These are phyloP conservation scores for Diabrotica virgifera DNA, from an alignment of 1,140 invertebrate species.

Conservation along the genomic window DNA sequence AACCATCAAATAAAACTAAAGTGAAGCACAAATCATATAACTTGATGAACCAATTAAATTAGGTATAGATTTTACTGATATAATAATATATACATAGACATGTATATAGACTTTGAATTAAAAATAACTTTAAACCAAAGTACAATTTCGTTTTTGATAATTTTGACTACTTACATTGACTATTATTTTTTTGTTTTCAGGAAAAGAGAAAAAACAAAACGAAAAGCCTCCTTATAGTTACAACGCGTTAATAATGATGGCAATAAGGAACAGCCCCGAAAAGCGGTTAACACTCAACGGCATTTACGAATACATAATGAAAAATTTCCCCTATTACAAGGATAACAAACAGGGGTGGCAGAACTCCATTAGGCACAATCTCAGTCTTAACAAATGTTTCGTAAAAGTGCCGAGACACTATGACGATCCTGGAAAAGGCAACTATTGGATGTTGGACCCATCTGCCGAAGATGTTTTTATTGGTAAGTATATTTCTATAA, in stretches of 20 bases:
- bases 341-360: conserved; percentile 99
- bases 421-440: conserved; percentile 92
- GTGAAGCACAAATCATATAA: too few species aligned
- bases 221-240: conserved; percentile 97
- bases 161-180: too few species aligned
- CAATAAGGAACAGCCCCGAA: conserved; percentile 88
- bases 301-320: conserved; percentile 99
- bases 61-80: too few species aligned
- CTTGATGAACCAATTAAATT: too few species aligned
- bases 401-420: conserved; percentile 94
- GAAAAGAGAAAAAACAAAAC: conserved; percentile 57
- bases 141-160: too few species aligned
- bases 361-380: conserved; percentile 96
- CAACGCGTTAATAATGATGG: conserved; percentile 99
- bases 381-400: conserved; percentile 97
- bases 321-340: conserved; percentile 95
- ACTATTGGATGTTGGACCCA: conserved; percentile 96
- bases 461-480: conserved; percentile 97
- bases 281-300: conserved; percentile 95
- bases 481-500: conserved; percentile 43
- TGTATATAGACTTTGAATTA: too few species aligned
- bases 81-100: too few species aligned
- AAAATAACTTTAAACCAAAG: too few species aligned
- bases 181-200: conserved; percentile 24
- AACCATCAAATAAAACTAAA: too few species aligned